phyloP scores from a whole-genome alignment of 2,888 invertebrate genomes.

The Meiosimyza decipiens region DNA sequence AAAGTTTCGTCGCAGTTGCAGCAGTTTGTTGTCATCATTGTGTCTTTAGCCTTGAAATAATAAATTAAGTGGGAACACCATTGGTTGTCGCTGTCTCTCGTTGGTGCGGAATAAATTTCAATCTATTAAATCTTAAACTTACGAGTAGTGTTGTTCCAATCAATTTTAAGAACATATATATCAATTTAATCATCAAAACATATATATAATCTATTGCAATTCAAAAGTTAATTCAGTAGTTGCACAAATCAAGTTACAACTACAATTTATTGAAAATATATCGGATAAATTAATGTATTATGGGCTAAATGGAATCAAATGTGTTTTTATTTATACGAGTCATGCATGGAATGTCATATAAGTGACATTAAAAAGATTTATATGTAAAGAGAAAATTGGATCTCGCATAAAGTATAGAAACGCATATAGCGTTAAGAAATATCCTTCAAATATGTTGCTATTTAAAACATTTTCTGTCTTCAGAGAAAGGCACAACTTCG shows the following conservation, averaged over 20 bases:
- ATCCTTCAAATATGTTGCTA: no score
- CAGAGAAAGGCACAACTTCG: no score
- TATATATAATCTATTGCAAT: neutral
- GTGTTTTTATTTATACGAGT: no score
- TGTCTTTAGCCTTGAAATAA: neutral
- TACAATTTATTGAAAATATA: constrained; percentile 8
- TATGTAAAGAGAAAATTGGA: no score
- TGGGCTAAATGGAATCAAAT: no score
- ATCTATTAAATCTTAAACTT: neutral
- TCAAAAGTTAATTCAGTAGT: neutral
- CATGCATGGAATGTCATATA: no score
- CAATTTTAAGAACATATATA: neutral
- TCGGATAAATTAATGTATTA: constrained; percentile 1
- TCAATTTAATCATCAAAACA: neutral
- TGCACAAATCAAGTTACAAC: neutral
- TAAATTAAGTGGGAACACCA: no score
- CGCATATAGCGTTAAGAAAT: no score
- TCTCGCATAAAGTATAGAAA: no score
- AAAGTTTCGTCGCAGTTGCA: neutral
- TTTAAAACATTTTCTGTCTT: no score
- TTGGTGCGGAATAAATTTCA: neutral
- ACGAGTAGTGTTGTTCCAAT: neutral
- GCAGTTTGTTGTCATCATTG: neutral
- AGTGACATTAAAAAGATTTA: no score
- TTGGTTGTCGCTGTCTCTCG: neutral